Evolutionary conservation across 2,113 vertebrate species (phyloP).

Genomic region (Psilopsiagon aymara): DNA sequence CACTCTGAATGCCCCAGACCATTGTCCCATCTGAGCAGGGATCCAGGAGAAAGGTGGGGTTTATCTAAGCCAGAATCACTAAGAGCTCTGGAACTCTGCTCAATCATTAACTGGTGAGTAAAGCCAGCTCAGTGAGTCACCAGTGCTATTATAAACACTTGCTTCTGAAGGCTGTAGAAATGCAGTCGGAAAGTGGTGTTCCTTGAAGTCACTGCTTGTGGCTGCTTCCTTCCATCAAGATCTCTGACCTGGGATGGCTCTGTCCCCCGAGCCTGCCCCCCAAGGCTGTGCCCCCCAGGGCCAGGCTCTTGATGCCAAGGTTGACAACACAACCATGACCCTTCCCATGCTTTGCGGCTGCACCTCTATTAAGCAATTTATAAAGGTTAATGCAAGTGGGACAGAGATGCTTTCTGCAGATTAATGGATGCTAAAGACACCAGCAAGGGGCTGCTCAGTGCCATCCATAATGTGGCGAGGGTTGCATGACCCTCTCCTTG

Average conservation of each 20-base stretch:
- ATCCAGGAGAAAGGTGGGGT: not conserved
- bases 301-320: not conserved
- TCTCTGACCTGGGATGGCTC: not conserved
- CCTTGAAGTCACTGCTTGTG: not conserved
- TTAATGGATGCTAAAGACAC: not conserved
- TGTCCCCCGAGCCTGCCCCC: fast-evolving
- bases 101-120: conserved; percentile 23
- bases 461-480: fast-evolving
- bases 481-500: not conserved
- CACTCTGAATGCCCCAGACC: not conserved
- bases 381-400: conserved; percentile 19
- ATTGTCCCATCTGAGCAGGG: not conserved
- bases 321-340: not conserved
- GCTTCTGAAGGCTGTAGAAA: not conserved
- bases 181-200: not conserved
- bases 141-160: not conserved
- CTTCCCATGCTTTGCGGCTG: not conserved
- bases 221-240: not conserved
- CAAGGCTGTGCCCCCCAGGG: fast-evolving
- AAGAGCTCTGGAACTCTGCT: not conserved
- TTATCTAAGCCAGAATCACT: not conserved
- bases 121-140: conserved; percentile 27
- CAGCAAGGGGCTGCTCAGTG: not conserved
- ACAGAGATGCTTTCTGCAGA: not conserved
- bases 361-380: not conserved